Evolutionary conservation across 2,888 invertebrate genomes (phyloP).

Genomic region (Clunio marinus): DNA sequence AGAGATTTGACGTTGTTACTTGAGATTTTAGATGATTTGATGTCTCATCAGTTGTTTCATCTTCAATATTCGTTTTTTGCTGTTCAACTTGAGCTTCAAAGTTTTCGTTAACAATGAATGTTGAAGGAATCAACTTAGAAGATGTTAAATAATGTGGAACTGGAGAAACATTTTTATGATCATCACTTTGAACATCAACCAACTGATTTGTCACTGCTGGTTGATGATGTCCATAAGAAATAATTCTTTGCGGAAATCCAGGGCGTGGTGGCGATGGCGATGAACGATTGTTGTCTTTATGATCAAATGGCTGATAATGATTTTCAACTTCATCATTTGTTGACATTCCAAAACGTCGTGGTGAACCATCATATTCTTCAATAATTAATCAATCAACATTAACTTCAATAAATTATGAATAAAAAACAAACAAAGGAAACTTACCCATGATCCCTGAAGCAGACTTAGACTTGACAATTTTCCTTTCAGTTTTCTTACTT

Average conservation of each 20-base stretch:
- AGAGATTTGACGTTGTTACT: background rate
- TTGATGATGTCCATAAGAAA: background rate
- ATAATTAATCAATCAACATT: conserved; percentile 54
- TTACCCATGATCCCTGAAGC: conserved; percentile 37
- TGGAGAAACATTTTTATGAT: conserved; percentile 19
- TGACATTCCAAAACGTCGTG: conserved; percentile 73
- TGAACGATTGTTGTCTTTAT: conserved; percentile 51
- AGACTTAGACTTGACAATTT: conserved; percentile 36
- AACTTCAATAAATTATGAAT: background rate
- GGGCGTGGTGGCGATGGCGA: conserved; percentile 70
- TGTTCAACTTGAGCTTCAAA: background rate
- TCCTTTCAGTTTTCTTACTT: conserved; percentile 13
- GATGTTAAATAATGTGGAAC: too few relatives aligned
- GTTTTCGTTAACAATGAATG: conserved; percentile 19
- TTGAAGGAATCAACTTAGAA: conserved; percentile 25
- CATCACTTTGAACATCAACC: background rate
- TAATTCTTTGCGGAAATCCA: conserved; percentile 72
- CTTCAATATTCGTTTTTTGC: conserved; percentile 21
- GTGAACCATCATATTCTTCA: conserved; percentile 85
- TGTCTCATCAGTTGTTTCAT: background rate
- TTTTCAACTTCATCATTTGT: conserved; percentile 41
- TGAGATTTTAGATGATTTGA: background rate
- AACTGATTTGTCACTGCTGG: background rate
- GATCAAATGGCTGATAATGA: background rate
- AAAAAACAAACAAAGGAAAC: background rate